phyloP scores from a whole-genome alignment of 2,113 vertebrate species.

The Tamias sibiricus region DNA sequence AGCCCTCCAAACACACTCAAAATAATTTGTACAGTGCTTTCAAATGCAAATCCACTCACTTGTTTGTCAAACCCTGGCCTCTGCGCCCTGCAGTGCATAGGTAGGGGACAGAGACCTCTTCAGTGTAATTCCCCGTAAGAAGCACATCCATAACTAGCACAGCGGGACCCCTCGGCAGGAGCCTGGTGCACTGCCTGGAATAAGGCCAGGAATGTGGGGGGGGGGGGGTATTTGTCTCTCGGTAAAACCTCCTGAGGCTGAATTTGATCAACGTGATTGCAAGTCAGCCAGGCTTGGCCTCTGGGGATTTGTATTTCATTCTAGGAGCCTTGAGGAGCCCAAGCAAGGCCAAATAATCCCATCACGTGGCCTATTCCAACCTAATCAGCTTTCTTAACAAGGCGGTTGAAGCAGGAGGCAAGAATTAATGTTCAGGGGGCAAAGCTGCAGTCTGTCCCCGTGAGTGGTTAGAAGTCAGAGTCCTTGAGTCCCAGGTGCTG shows the following conservation, averaged over 20 bases:
- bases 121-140: neutral
- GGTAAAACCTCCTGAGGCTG: neutral
- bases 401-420: neutral
- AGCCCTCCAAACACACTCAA: neutral
- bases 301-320: conserved; percentile 34
- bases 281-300: conserved; percentile 31
- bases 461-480: conserved; percentile 4
- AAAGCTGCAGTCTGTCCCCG: neutral
- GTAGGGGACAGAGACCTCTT: neutral
- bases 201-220: neutral
- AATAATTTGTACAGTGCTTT: neutral
- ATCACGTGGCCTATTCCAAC: neutral
- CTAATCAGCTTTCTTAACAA: conserved; percentile 71
- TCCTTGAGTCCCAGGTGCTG: neutral
- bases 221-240: neutral
- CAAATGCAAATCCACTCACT: neutral
- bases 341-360: conserved; percentile 56
- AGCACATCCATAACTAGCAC: accelerated
- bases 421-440: neutral
- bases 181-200: neutral
- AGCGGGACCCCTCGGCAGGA: accelerated
- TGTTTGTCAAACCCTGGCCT: neutral
- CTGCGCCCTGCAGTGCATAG: neutral
- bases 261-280: conserved; percentile 32
- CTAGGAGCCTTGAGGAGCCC: neutral